A percentile compares a stretch with the other conserved stretches of the same genome.
phyloP scores from a whole-genome alignment of 2,888 invertebrate species.

The Cantharis lateralis region DNA sequence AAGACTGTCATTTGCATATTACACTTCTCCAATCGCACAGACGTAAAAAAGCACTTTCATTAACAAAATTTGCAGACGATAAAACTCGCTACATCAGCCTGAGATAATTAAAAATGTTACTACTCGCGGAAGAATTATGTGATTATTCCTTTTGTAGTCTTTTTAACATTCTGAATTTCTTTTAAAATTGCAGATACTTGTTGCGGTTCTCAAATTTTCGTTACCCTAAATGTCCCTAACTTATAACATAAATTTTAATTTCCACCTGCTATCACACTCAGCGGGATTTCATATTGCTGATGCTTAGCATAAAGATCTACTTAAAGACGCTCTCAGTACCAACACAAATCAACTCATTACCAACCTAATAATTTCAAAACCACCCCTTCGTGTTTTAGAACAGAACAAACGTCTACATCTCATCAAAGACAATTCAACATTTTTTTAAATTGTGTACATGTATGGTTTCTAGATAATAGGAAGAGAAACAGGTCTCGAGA shows the following conservation, averaged over 20 bases:
- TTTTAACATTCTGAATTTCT: slow-evolving; percentile 7
- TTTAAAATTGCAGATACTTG: slow-evolving; percentile 9
- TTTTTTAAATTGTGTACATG: slow-evolving; percentile 41
- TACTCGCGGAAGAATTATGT: slow-evolving; percentile 44
- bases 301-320: background rate
- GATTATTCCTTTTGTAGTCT: slow-evolving; percentile 16
- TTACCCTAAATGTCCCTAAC: background rate
- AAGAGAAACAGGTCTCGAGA: slow-evolving; percentile 46
- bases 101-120: slow-evolving; percentile 54
- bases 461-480: slow-evolving; percentile 43
- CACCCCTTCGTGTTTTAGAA: background rate
- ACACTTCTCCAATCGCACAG: slow-evolving; percentile 42
- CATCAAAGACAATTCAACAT: slow-evolving; percentile 24
- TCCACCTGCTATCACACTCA: background rate
- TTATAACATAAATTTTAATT: background rate
- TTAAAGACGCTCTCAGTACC: background rate
- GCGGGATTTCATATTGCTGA: background rate
- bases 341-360: background rate
- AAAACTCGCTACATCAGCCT: slow-evolving; percentile 50
- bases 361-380: background rate
- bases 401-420: slow-evolving; percentile 7
- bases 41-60: slow-evolving; percentile 49
- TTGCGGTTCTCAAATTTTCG: slow-evolving; percentile 8
- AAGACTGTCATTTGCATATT: slow-evolving; percentile 45
- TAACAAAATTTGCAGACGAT: slow-evolving; percentile 55